These are phyloP conservation scores for Protodeltote pygarga DNA, from an alignment of 2,888 invertebrate species.

Conservation along the genomic window DNA sequence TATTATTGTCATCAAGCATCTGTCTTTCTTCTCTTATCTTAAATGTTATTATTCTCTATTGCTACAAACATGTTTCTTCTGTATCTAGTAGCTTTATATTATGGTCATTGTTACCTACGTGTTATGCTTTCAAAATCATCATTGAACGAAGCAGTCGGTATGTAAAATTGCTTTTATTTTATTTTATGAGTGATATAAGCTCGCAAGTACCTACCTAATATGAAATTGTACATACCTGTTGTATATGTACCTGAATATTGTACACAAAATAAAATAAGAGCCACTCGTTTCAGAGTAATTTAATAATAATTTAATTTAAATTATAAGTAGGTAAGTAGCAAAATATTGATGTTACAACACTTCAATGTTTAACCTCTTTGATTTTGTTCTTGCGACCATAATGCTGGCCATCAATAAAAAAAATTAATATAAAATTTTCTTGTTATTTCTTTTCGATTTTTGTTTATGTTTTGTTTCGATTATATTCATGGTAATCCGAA, in stretches of 20 bases:
- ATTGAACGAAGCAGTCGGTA: conserved; percentile 84
- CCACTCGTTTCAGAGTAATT: conserved; percentile 9
- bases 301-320: conserved; percentile 3
- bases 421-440: too few species aligned
- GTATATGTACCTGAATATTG: conserved; percentile 69
- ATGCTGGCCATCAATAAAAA: too few species aligned
- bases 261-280: conserved; percentile 31
- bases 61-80: conserved; percentile 4
- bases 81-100: conserved; percentile 21
- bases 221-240: conserved; percentile 42
- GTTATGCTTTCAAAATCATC: conserved; percentile 78
- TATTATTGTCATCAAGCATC: neutral
- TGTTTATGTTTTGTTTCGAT: too few species aligned
- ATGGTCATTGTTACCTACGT: conserved; percentile 49
- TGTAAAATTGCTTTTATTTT: conserved; percentile 68
- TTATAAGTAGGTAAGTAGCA: too few species aligned
- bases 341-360: too few species aligned
- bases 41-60: conserved; percentile 1
- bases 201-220: conserved; percentile 49
- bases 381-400: too few species aligned
- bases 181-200: conserved; percentile 62
- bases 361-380: too few species aligned
- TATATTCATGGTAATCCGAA: too few species aligned
- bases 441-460: too few species aligned
- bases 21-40: conserved; percentile 4